phyloP scores from a whole-genome alignment of 2,888 invertebrate species.

The Schizaphis graminum region DNA sequence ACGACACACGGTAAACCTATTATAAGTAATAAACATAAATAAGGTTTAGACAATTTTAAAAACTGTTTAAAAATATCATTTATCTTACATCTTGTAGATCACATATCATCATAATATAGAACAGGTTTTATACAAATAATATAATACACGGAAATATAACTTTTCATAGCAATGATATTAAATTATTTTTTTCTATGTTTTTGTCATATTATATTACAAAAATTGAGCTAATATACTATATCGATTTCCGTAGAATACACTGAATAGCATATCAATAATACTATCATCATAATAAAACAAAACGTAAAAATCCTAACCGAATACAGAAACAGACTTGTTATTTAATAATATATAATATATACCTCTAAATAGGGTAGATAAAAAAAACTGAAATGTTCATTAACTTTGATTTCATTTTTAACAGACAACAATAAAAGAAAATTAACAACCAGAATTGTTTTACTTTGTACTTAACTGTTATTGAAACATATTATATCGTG shows the following conservation, averaged over 20 bases:
- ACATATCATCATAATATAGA: neutral
- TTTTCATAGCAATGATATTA: neutral
- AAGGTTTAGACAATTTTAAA: neutral
- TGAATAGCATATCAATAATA: too few species aligned
- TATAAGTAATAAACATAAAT: neutral
- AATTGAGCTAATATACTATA: too few species aligned
- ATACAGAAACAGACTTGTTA: neutral
- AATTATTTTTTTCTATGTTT: neutral
- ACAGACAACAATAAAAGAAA: neutral
- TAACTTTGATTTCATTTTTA: neutral
- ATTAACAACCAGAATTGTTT: neutral
- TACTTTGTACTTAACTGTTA: neutral
- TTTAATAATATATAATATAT: neutral
- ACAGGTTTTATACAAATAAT: neutral
- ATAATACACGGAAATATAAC: neutral
- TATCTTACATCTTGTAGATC: neutral
- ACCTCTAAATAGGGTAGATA: neutral
- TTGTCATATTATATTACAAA: constrained; percentile 2
- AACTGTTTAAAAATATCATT: neutral
- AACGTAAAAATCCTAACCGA: neutral
- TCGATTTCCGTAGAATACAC: too few species aligned
- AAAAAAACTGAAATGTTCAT: neutral
- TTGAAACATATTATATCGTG: neutral
- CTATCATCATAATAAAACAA: neutral
- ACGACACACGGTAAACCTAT: neutral